Evolutionary conservation across 2,888 invertebrate genomes (phyloP), one percentile per base, ranked within the genome.

Genomic region (Napeogenes sylphis): DNA sequence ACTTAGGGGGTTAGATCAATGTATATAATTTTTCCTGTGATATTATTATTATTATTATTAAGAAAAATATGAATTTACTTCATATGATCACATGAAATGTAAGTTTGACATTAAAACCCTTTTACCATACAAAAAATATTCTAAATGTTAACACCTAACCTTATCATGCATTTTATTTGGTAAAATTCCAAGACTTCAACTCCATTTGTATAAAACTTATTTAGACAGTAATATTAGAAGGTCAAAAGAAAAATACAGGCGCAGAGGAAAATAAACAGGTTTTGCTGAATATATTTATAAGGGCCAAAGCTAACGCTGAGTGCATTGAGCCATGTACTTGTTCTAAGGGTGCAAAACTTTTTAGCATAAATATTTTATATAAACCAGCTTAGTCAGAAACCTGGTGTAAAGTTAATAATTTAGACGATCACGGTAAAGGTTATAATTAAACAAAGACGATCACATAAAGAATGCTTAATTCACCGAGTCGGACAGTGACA

Each of bases 231-330:
- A 47, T 47, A 47, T 14, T 21, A 47, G 47, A 47, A 47, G 47
- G 47, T 47, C 47, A 47, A 5, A 35, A 35, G 21, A 21, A 35
- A 35, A 35, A 35, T 35, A 35, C 35, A 5, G 35, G 35, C 35
- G 14, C n/a, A 21, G 5, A 47, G n/a, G 21, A 47, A n/a, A n/a
- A 58, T 56, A 66, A 59, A 66, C 54, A 63, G 54, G 51, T 56
- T 63, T n/a, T 60, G 53, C 58, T 47, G 14, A 57, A 57, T 75
- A 78, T 78, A 83, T 80, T 79, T 80, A 77, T 62, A 46, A 56
- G 69, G 63, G 67, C 51, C 6, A 51, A 51, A 51, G 51, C 51
- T 30, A 51, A 51, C 30, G 51, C 30, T 51, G 12, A 51, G 51
- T 51, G 51, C 51, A 51, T 51, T 30, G 30, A 51, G 51, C 30